A percentile compares a stretch with the other conserved stretches of the same genome.
Evolutionary conservation across 2,113 vertebrate genomes (phyloP).

Genomic region (Meleagris gallopavo): DNA sequence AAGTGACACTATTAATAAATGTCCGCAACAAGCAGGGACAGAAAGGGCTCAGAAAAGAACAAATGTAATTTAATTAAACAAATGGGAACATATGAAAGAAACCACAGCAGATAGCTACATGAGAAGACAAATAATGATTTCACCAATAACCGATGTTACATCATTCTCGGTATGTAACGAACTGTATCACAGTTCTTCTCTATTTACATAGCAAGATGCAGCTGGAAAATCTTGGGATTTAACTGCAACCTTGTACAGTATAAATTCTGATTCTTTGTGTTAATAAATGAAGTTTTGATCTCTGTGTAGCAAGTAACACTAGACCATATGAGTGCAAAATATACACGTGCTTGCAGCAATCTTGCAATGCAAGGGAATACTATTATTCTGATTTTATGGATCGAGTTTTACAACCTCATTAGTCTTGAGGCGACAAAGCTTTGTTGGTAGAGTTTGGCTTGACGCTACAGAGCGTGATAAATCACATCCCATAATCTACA

Average conservation of each 20-base stretch:
- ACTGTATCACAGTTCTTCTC: not conserved
- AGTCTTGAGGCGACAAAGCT: constrained; percentile 69
- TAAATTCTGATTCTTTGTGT: not conserved
- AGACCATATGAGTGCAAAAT: not conserved
- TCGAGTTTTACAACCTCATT: constrained; percentile 72
- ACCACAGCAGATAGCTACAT: constrained; percentile 3
- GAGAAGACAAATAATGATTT: constrained; percentile 59
- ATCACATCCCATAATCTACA: constrained; percentile 60
- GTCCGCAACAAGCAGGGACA: constrained; percentile 56
- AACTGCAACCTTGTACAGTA: not conserved
- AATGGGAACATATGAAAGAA: constrained; percentile 45
- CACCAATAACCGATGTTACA: constrained; percentile 40
- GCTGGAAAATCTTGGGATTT: constrained; percentile 25
- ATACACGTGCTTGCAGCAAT: constrained; percentile 32
- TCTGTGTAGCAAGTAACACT: not conserved
- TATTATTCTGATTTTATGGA: constrained; percentile 72
- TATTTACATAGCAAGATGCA: not conserved
- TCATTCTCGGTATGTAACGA: constrained; percentile 22
- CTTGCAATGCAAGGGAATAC: constrained; percentile 20
- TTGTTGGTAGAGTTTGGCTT: constrained; percentile 58
- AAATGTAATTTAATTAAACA: constrained; percentile 71
- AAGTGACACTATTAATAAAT: constrained; percentile 73
- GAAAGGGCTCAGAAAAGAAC: constrained; percentile 48
- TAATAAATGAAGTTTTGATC: constrained; percentile 44
- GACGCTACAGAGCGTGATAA: constrained; percentile 62